These are phyloP conservation scores for Mya arenaria DNA, from an alignment of 1,140 invertebrate species.

Conservation along the genomic window DNA sequence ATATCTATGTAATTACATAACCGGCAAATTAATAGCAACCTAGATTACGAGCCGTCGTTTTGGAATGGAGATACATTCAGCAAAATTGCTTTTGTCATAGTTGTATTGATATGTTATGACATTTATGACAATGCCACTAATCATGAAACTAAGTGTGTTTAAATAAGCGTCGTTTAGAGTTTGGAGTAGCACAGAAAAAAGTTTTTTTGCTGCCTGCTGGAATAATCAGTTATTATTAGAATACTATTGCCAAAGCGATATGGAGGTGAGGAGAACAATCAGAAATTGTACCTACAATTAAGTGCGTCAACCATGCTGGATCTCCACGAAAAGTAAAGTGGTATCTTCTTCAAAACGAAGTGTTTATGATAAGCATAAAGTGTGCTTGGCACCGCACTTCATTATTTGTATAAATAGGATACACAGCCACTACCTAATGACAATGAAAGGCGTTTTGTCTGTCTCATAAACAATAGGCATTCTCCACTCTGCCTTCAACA, in stretches of 20 bases:
- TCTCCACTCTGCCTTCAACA: constrained; percentile 81
- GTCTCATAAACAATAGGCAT: constrained; percentile 80
- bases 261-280: constrained; percentile 71
- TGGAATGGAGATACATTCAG: constrained; percentile 78
- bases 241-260: constrained; percentile 80
- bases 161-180: constrained; percentile 80
- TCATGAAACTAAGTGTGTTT: constrained; percentile 67
- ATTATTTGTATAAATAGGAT: constrained; percentile 77
- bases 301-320: not conserved
- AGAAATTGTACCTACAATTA: not conserved
- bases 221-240: constrained; percentile 81
- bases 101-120: constrained; percentile 81
- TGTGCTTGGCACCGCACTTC: constrained; percentile 82
- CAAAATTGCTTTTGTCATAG: constrained; percentile 75
- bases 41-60: too few relatives aligned
- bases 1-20: too few relatives aligned
- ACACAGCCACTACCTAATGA: constrained; percentile 80
- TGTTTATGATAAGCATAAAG: constrained; percentile 80
- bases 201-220: constrained; percentile 80
- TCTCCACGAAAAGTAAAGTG: constrained; percentile 59
- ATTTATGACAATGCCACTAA: constrained; percentile 74
- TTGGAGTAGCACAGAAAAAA: constrained; percentile 81
- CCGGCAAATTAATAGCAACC: too few relatives aligned
- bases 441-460: constrained; percentile 72
- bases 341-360: constrained; percentile 74